Evolutionary conservation across 2,888 invertebrate genomes (phyloP).

Genomic region (Tethea ocularis): DNA sequence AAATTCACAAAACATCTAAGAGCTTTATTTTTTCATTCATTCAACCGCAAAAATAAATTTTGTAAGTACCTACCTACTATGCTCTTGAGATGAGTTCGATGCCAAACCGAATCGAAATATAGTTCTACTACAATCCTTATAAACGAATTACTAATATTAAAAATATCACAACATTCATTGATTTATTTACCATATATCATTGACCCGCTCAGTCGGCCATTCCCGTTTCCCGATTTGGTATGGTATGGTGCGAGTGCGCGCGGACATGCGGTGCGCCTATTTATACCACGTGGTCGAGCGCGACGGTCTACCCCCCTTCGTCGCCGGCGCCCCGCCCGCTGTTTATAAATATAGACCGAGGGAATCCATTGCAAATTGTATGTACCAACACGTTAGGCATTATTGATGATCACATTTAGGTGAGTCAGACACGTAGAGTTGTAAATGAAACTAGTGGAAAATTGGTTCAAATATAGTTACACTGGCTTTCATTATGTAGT

Average conservation of each 20-base stretch:
- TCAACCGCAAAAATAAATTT: background rate
- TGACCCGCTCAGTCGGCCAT: conserved; percentile 42
- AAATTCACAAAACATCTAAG: too few species aligned
- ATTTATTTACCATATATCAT: conserved; percentile 22
- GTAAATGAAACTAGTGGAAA: conserved; percentile 31
- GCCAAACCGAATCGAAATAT: background rate
- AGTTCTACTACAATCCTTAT: background rate
- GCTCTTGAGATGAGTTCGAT: too few species aligned
- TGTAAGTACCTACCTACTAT: background rate
- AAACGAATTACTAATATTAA: background rate
- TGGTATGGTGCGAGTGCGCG: conserved; percentile 47
- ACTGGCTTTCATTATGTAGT: background rate
- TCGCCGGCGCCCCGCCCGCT: conserved; percentile 40
- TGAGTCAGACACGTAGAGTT: conserved; percentile 46
- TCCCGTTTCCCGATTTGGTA: conserved; percentile 77
- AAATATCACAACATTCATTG: background rate
- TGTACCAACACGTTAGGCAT: conserved; percentile 30
- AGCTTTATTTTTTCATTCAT: background rate
- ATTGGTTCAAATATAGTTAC: conserved; percentile 8
- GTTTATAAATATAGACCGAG: conserved; percentile 72
- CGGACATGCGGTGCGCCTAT: conserved; percentile 71
- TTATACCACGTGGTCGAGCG: conserved; percentile 71
- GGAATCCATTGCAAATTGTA: conserved; percentile 71
- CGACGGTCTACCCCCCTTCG: conserved; percentile 30
- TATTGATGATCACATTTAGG: conserved; percentile 42